Base-by-base conservation (phyloP, 2,797 vertebrate species). In the Cynopterus sphinx region DNA sequence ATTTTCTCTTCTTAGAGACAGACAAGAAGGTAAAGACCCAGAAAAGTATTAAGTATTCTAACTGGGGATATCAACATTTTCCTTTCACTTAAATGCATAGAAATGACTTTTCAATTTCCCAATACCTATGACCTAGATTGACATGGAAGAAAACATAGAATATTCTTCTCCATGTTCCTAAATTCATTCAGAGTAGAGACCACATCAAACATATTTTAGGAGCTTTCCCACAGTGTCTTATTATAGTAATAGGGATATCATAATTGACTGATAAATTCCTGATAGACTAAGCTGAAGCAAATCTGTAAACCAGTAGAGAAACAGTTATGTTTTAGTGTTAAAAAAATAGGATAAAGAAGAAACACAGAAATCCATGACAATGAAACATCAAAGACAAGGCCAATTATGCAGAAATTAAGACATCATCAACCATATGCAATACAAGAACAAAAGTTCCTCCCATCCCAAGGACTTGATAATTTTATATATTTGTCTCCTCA, bases 401-500 rank as follows among this genome's bases (percentile, higher is more conserved):
- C 78, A 83, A 71, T 57, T 84, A 86, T 51, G 51, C 13, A 70
- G 16, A 49, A 82, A 86, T 41, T 10, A 91, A 83, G 63, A 84
- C 8, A 51, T 41, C 21, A 41, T 33, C 57, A 88, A 67, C 33
- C 41, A 41, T 3, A 31, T 91, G 33, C 6, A 91, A 81, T 5
- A 79, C 12, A 67, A 83, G 55, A 94, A 87, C 43, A 92, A 82
- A 94, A 57, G 81, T 28, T 92, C 26, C 36, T 93, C 10, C 28
- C 22, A 84, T 39, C 33, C 79, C 53, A 89, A 87, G 96, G 46
- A 19, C 53, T 79, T 22, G 5, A 28, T 86, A 74, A 88, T 91
- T 92, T 92, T 84, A 90, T 61, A 51, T 91, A 87, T 73, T 61
- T 84, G 36, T 79, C 33, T 84, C 89, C 73, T 12, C 9, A 63